Conservation (phyloP, 1,140 invertebrate species). For the Drosophila suzukii region DNA sequence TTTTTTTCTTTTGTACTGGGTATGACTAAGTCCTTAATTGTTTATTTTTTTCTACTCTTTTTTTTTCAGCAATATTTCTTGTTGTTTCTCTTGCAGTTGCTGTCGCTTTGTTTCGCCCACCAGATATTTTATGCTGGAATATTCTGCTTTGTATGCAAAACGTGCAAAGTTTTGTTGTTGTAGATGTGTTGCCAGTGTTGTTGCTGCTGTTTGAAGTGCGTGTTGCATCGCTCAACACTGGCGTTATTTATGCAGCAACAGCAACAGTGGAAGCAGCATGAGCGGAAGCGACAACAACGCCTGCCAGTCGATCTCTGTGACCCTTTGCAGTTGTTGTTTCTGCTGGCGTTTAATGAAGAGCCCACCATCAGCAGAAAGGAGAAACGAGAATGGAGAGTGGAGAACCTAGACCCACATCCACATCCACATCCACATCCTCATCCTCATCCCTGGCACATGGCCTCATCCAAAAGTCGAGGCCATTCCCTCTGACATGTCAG, state of each 20-base stretch:
- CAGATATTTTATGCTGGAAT: neutral
- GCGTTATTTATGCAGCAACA: constrained; percentile 71
- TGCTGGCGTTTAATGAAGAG: constrained; percentile 72
- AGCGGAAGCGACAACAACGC: constrained; percentile 25
- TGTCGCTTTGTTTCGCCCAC: neutral
- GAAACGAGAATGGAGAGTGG: neutral
- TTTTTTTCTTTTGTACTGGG: neutral
- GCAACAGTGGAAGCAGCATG: constrained; percentile 13
- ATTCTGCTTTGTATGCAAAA: constrained; percentile 77
- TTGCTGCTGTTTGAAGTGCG: constrained; percentile 46
- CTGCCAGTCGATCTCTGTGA: constrained; percentile 34
- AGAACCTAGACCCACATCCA: constrained; percentile 13
- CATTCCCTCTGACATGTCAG: constrained; percentile 62
- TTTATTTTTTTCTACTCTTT: neutral
- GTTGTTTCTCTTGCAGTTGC: constrained; percentile 2
- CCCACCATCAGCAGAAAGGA: constrained; percentile 25
- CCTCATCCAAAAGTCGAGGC: constrained; percentile 60
- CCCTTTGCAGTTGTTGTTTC: constrained; percentile 19
- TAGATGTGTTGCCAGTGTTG: neutral
- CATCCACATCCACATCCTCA: constrained; percentile 7
- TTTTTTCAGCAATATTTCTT: neutral
- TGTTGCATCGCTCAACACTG: constrained; percentile 55
- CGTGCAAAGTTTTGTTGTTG: constrained; percentile 44
- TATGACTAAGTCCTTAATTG: constrained; percentile 5
- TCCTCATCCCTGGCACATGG: neutral